phyloP scores from a whole-genome alignment of 2,797 vertebrate species.

The Amphiprion clarkii region DNA sequence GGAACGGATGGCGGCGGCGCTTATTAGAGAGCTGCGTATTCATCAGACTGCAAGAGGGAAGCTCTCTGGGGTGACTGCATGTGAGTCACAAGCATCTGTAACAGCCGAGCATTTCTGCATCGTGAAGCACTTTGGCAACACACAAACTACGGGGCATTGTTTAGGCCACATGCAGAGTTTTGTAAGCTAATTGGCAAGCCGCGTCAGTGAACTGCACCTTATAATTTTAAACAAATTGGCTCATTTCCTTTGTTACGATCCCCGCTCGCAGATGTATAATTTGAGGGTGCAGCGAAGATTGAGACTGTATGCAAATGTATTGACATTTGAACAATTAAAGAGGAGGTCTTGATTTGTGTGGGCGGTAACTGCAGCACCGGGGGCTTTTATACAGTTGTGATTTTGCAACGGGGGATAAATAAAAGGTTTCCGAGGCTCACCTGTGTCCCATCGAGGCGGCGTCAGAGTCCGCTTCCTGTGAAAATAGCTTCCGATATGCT shows the following conservation, averaged over 20 bases:
- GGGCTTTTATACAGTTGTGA: constrained; percentile 56
- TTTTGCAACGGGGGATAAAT: constrained; percentile 70
- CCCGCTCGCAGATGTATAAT: constrained; percentile 60
- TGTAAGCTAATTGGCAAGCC: constrained; percentile 73
- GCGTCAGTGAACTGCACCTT: constrained; percentile 45
- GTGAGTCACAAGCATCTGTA: constrained; percentile 65
- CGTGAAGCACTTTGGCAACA: constrained; percentile 62
- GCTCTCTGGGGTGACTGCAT: constrained; percentile 70
- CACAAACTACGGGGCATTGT: constrained; percentile 58
- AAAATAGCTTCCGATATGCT: constrained; percentile 68
- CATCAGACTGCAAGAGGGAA: constrained; percentile 70
- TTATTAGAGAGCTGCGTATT: constrained; percentile 76
- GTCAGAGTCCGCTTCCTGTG: constrained; percentile 53
- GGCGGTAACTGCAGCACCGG: constrained; percentile 62
- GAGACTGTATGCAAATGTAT: constrained; percentile 73
- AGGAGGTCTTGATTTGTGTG: constrained; percentile 69
- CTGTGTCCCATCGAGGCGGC: constrained; percentile 69
- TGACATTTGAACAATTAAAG: constrained; percentile 78
- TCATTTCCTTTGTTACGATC: constrained; percentile 60
- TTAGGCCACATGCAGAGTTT: constrained; percentile 71
- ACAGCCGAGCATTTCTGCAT: constrained; percentile 69
- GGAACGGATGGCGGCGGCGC: constrained; percentile 71
- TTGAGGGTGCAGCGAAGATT: constrained; percentile 61
- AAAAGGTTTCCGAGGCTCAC: constrained; percentile 70
- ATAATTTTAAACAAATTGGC: constrained; percentile 75